Conservation (phyloP, 2,113 vertebrate genomes). For the Prunella himalayana region DNA sequence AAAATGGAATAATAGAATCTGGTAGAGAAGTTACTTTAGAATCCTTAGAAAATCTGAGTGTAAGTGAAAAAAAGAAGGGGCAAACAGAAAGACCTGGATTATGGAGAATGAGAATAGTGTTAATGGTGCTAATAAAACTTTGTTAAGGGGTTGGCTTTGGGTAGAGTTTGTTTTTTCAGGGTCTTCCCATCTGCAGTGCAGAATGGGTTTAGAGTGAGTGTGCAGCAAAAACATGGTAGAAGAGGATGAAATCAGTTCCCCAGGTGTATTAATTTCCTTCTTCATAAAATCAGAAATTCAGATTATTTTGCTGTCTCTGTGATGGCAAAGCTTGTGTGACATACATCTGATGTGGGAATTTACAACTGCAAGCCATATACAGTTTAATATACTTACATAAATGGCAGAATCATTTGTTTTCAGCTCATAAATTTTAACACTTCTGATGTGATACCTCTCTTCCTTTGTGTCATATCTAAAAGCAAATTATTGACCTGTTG, state of each 20-base stretch:
- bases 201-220: background rate
- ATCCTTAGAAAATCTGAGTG: background rate
- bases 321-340: background rate
- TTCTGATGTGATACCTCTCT: background rate
- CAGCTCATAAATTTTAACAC: background rate
- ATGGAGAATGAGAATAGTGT: background rate
- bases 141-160: background rate
- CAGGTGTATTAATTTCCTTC: background rate
- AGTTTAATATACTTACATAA: background rate
- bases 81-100: background rate
- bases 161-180: background rate
- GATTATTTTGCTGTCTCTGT: background rate
- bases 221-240: background rate
- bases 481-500: background rate
- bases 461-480: background rate
- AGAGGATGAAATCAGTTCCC: background rate
- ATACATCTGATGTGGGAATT: rapidly evolving
- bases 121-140: background rate
- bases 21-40: background rate
- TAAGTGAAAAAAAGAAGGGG: background rate
- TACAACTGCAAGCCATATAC: background rate
- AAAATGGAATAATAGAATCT: background rate
- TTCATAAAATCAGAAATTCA: background rate
- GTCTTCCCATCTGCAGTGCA: background rate
- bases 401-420: background rate